Percentiles rank a stretch among this genome's conserved stretches.
These are phyloP conservation scores for Carettochelys insculpta DNA, from an alignment of 2,113 vertebrate genomes.

Conservation along the genomic window DNA sequence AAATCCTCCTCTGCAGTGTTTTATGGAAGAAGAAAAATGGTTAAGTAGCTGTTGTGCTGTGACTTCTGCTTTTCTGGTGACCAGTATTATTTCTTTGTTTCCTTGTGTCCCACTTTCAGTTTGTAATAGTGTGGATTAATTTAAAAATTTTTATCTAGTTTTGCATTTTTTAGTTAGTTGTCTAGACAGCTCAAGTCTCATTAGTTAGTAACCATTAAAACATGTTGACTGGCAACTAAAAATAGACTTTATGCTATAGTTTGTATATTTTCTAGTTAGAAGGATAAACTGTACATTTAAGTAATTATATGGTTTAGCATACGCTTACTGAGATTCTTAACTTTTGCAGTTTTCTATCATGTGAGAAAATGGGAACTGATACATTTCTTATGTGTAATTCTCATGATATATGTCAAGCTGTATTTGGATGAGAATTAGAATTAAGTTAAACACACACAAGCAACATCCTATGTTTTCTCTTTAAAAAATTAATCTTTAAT, in stretches of 20 bases:
- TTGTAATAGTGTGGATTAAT: neutral
- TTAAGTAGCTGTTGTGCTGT: neutral
- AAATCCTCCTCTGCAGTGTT: neutral
- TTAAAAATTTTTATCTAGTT: neutral
- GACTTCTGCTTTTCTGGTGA: neutral
- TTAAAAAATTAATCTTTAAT: neutral
- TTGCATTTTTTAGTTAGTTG: neutral
- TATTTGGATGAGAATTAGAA: neutral
- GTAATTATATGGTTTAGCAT: neutral
- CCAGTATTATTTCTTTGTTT: no score
- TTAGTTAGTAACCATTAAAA: neutral
- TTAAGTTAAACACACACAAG: neutral
- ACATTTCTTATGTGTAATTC: neutral
- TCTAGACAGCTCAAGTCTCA: neutral
- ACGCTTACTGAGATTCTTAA: neutral
- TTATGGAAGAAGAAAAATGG: neutral
- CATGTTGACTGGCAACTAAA: neutral
- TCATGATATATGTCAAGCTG: neutral
- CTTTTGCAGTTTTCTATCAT: neutral
- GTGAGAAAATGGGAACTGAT: neutral
- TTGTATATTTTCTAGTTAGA: neutral
- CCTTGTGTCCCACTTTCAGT: neutral
- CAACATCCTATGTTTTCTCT: neutral
- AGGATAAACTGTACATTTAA: neutral
- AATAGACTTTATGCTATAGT: neutral